Evolutionary conservation across 2,113 vertebrate species (phyloP).

Genomic region (Rhombomys opimus): DNA sequence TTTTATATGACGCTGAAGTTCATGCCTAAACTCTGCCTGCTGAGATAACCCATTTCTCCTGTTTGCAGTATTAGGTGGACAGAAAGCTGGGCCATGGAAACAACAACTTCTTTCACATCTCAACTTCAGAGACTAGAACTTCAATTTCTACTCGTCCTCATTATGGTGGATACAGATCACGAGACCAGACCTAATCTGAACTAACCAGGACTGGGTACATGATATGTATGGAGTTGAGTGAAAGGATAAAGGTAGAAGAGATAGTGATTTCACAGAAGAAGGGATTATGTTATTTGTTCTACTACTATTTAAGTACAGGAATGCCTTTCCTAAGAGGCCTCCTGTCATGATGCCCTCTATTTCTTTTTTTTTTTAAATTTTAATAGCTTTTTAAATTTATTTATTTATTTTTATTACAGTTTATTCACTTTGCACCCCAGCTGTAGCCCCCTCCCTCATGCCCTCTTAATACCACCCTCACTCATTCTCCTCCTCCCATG

Average conservation of each 20-base stretch:
- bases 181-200: not conserved
- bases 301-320: not conserved
- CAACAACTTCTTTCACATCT: not conserved
- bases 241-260: not conserved
- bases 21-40: not conserved
- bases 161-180: not conserved
- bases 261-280: not conserved
- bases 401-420: too few species aligned
- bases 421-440: too few species aligned
- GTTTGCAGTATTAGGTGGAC: not conserved
- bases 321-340: not conserved
- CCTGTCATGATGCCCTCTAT: not conserved
- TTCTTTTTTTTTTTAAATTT: not conserved
- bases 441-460: too few species aligned
- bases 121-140: not conserved
- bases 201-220: not conserved
- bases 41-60: not conserved
- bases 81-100: not conserved
- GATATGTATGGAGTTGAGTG: not conserved
- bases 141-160: not conserved
- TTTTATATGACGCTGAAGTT: constrained; percentile 7
- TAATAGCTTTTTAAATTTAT: too few species aligned
- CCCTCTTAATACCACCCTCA: too few species aligned
- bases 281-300: not conserved
- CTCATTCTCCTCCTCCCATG: too few species aligned